These are phyloP conservation scores for Haliclona indistincta DNA, from an alignment of 37 sponge, comb jelly and placozoan species.

Conservation along the genomic window DNA sequence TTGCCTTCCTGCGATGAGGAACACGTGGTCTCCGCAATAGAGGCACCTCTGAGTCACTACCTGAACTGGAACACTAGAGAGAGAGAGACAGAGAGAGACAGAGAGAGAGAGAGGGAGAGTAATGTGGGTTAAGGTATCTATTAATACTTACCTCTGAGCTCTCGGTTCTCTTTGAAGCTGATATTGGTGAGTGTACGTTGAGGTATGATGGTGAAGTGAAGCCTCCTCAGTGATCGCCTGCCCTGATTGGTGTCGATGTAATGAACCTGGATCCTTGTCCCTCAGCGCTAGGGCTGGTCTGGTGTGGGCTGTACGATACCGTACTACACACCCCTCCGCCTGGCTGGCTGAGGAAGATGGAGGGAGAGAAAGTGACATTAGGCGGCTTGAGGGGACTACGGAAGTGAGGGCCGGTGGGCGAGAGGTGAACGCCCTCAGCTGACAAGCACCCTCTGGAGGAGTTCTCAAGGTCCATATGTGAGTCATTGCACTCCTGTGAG, in stretches of 20 bases:
- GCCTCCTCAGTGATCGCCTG: conserved; percentile 9
- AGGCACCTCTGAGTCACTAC: conserved; percentile 17
- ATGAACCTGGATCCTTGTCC: conserved; percentile 15
- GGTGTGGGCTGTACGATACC: neutral
- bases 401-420: neutral
- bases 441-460: no score
- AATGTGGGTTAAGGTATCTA: neutral
- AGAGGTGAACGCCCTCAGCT: conserved; percentile 26
- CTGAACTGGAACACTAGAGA: no score
- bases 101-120: conserved; percentile 2
- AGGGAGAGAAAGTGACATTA: conserved; percentile 46
- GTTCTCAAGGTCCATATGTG: no score
- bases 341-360: conserved; percentile 63
- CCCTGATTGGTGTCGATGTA: conserved; percentile 60
- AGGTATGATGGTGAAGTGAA: conserved; percentile 8
- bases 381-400: neutral
- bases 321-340: neutral
- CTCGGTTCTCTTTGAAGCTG: conserved; percentile 2
- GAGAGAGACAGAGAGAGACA: no score
- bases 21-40: neutral
- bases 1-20: conserved; percentile 9
- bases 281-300: neutral
- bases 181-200: conserved; percentile 6
- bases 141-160: neutral
- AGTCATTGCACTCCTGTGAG: no score